These are phyloP conservation scores for Tetramorium parvispinum DNA, from an alignment of 1,140 invertebrate genomes.

Conservation along the genomic window DNA sequence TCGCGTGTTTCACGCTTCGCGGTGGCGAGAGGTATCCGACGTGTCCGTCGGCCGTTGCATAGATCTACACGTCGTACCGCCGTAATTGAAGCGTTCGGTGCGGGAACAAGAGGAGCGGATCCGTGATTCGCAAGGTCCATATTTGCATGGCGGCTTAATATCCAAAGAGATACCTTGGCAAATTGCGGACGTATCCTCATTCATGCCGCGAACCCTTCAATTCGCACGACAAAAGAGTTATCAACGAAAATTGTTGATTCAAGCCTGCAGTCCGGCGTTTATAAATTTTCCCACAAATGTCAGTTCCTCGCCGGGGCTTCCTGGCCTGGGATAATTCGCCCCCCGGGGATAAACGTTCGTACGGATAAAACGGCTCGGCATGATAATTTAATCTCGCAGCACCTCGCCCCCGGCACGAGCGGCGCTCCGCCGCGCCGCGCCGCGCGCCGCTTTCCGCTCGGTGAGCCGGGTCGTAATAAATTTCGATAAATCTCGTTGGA, in stretches of 20 bases:
- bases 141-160: neutral
- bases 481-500: conserved; percentile 58
- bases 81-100: conserved; percentile 25
- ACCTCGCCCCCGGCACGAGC: conserved; percentile 30
- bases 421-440: neutral
- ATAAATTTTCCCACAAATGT: neutral
- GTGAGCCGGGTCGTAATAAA: conserved; percentile 37
- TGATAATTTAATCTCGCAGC: conserved; percentile 43
- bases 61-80: neutral
- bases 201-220: neutral
- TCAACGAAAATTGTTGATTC: conserved; percentile 23
- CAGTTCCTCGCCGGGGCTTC: conserved; percentile 1
- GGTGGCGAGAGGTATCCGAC: neutral
- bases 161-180: neutral
- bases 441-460: conserved; percentile 32
- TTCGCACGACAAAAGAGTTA: conserved; percentile 28
- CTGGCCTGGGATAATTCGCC: conserved; percentile 10
- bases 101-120: neutral
- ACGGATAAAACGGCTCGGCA: conserved; percentile 16
- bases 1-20: conserved; percentile 62
- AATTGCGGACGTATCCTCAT: neutral
- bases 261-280: neutral
- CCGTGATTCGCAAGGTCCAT: neutral
- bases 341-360: conserved; percentile 13
- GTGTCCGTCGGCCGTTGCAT: neutral